Percentiles rank a stretch among this genome's conserved stretches.
Evolutionary conservation across 1,140 invertebrate species (phyloP).

Genomic region (Chironomus striatipennis): DNA sequence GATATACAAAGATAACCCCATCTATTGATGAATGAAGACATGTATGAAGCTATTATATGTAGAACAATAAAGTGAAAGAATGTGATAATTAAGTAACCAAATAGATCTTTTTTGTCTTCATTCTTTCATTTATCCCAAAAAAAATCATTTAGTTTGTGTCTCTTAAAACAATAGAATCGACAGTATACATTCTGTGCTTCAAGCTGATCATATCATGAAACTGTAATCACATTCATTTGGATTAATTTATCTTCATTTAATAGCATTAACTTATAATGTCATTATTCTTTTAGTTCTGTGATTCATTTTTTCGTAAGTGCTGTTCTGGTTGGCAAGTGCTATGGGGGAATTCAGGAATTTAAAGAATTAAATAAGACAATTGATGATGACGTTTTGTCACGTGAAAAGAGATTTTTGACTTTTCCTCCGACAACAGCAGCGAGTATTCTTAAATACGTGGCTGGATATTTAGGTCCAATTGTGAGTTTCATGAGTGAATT

Average conservation of each 20-base stretch:
- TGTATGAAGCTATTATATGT: no score
- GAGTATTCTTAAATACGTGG: neutral
- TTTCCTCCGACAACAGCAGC: neutral
- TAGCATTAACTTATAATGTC: neutral
- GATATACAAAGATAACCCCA: no score
- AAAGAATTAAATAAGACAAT: neutral
- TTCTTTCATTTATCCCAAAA: neutral
- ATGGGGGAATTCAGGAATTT: neutral
- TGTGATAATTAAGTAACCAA: slow-evolving; percentile 3
- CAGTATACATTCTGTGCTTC: neutral
- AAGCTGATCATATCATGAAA: neutral
- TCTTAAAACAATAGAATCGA: neutral
- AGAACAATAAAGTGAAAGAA: neutral
- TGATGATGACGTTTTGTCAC: neutral
- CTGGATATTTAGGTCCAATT: neutral
- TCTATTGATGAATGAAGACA: no score
- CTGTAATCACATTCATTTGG: neutral
- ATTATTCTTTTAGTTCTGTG: neutral
- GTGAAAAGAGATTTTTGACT: neutral
- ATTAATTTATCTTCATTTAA: neutral
- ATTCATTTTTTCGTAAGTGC: neutral
- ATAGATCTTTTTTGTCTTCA: neutral
- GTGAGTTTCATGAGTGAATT: neutral
- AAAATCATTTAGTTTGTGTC: neutral
- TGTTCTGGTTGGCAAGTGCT: neutral